A percentile compares a stretch with the other conserved stretches of the same genome.
Conservation (phyloP, 2,113 vertebrate genomes). For the Thunnus maccoyii region DNA sequence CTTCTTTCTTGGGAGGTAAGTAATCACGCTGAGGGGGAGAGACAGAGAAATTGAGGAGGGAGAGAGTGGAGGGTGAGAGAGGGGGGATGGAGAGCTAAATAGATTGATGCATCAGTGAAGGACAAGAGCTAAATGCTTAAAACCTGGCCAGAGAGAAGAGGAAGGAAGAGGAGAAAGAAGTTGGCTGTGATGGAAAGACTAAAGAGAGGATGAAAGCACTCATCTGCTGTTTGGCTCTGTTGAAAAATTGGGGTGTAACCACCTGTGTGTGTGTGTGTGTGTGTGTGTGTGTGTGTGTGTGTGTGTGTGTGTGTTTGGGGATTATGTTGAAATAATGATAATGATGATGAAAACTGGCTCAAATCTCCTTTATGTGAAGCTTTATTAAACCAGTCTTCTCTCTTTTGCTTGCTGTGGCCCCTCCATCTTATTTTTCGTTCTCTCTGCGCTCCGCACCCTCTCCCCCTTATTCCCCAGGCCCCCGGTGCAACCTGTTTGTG, state of each 20-base stretch:
- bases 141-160: constrained; percentile 20
- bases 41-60: background rate
- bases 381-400: constrained; percentile 42
- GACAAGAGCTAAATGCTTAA: constrained; percentile 56
- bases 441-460: constrained; percentile 35
- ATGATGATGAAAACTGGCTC: constrained; percentile 50
- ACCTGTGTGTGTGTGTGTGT: constrained; percentile 44
- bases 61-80: background rate
- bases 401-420: constrained; percentile 43
- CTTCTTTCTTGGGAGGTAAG: constrained; percentile 77
- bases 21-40: constrained; percentile 50
- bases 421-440: constrained; percentile 68
- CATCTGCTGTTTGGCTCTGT: constrained; percentile 42
- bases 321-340: constrained; percentile 38
- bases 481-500: constrained; percentile 80
- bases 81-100: constrained; percentile 3
- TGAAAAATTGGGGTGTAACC: constrained; percentile 22
- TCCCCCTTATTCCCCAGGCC: constrained; percentile 72
- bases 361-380: constrained; percentile 43
- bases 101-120: constrained; percentile 61
- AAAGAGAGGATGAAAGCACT: constrained; percentile 36
- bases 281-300: constrained; percentile 20
- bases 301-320: constrained; percentile 3
- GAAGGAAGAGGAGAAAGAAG: constrained; percentile 44
- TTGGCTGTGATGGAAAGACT: constrained; percentile 38